These are phyloP conservation scores for Campoletis sonorensis DNA, from an alignment of 1,140 invertebrate species.

Conservation along the genomic window DNA sequence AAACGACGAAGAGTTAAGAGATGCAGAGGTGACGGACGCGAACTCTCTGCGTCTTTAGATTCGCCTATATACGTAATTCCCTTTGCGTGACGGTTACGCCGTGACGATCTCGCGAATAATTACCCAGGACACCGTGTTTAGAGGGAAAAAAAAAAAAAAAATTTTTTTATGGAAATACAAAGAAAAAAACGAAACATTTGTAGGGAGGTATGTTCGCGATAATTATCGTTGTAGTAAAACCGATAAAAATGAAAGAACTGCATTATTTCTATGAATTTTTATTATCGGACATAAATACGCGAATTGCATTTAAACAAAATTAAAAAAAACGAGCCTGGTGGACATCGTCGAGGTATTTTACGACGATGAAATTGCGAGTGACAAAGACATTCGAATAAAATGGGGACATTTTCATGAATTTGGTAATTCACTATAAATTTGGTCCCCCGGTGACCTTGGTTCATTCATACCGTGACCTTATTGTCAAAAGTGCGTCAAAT, in stretches of 20 bases:
- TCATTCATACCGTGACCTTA: not conserved
- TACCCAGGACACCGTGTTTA: conserved; percentile 28
- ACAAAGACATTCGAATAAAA: not conserved
- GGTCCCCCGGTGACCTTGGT: not conserved
- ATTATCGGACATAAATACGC: not conserved
- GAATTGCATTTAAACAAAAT: too few species aligned
- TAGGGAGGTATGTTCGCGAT: not conserved
- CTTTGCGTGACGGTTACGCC: conserved; percentile 37
- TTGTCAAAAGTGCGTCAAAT: too few species aligned
- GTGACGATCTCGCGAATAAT: conserved; percentile 40
- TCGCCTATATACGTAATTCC: conserved; percentile 17
- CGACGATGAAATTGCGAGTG: not conserved
- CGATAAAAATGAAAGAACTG: not conserved
- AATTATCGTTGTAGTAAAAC: conserved; percentile 19
- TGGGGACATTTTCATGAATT: not conserved
- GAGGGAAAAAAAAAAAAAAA: not conserved
- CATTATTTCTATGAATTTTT: not conserved
- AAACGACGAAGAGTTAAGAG: not conserved
- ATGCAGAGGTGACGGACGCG: not conserved
- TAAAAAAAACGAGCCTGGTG: not conserved
- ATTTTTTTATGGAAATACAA: not conserved
- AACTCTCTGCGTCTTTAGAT: not conserved
- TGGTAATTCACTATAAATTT: not conserved
- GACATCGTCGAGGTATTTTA: not conserved
- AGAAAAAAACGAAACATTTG: not conserved